phyloP scores from a whole-genome alignment of 2,797 vertebrate species.

The Crossoptilon crossoptilon region DNA sequence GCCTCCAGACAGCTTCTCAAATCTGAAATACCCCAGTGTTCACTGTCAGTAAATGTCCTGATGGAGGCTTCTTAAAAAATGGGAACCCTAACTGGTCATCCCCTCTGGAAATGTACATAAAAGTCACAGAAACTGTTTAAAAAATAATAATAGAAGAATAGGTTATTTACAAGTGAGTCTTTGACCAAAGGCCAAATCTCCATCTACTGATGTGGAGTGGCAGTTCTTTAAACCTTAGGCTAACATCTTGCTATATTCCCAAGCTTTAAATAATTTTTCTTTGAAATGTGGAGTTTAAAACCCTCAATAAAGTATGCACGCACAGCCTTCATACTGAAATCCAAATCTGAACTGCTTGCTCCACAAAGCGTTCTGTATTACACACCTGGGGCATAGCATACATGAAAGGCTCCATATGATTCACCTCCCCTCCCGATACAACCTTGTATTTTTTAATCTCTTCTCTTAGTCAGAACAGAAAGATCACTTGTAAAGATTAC shows the following conservation, averaged over 20 bases:
- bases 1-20: neutral
- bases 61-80: conserved; percentile 11
- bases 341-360: conserved; percentile 51
- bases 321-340: conserved; percentile 36
- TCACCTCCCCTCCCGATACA: conserved; percentile 49
- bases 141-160: conserved; percentile 58
- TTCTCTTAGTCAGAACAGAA: conserved; percentile 62
- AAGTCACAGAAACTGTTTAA: conserved; percentile 60
- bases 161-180: conserved; percentile 66
- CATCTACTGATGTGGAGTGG: conserved; percentile 16
- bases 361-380: conserved; percentile 58
- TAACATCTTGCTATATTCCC: conserved; percentile 55
- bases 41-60: conserved; percentile 1
- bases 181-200: conserved; percentile 57
- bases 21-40: conserved; percentile 25
- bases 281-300: conserved; percentile 56
- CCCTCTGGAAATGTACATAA: conserved; percentile 46
- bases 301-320: neutral
- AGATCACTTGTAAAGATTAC: conserved; percentile 77
- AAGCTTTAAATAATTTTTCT: conserved; percentile 66
- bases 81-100: conserved; percentile 29
- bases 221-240: conserved; percentile 52
- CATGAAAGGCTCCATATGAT: conserved; percentile 17
- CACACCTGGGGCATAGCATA: conserved; percentile 13
- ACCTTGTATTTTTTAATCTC: conserved; percentile 54